Conservation (phyloP, 1,140 invertebrate genomes). For the Gerris buenoi region DNA sequence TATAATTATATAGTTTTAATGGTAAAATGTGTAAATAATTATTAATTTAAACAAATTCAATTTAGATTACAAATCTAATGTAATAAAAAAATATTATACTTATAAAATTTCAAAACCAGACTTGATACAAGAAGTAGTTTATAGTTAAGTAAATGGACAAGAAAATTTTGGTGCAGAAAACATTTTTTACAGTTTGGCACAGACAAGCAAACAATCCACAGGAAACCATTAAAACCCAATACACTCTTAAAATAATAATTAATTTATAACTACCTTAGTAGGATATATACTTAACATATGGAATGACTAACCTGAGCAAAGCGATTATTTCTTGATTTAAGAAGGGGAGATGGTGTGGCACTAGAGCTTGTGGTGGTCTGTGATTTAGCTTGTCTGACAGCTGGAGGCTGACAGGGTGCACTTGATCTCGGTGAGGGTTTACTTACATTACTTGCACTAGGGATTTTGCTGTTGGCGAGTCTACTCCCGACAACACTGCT, state of each 20-base stretch:
- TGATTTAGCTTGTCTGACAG: neutral
- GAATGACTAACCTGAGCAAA: slow-evolving; percentile 8
- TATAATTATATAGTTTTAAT: too few species aligned
- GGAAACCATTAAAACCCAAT: neutral
- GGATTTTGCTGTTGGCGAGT: neutral
- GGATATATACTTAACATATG: neutral
- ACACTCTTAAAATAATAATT: neutral
- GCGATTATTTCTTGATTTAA: slow-evolving; percentile 1
- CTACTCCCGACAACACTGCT: slow-evolving; percentile 2
- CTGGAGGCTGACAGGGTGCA: neutral
- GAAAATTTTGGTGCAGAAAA: neutral
- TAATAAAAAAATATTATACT: too few species aligned
- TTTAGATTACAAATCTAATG: too few species aligned
- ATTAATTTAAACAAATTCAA: too few species aligned
- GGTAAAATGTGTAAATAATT: too few species aligned
- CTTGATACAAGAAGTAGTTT: neutral
- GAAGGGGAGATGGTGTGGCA: slow-evolving; percentile 3
- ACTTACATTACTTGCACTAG: neutral
- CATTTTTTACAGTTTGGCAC: neutral
- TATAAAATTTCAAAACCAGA: too few species aligned
- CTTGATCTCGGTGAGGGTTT: neutral
- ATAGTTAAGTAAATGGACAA: neutral
- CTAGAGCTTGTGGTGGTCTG: neutral
- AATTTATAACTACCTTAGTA: neutral
- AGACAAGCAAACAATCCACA: neutral